Evolutionary conservation across 1,140 invertebrate species (phyloP), one percentile per base, ranked within the genome.

Genomic region (Chrysoperla carnea): DNA sequence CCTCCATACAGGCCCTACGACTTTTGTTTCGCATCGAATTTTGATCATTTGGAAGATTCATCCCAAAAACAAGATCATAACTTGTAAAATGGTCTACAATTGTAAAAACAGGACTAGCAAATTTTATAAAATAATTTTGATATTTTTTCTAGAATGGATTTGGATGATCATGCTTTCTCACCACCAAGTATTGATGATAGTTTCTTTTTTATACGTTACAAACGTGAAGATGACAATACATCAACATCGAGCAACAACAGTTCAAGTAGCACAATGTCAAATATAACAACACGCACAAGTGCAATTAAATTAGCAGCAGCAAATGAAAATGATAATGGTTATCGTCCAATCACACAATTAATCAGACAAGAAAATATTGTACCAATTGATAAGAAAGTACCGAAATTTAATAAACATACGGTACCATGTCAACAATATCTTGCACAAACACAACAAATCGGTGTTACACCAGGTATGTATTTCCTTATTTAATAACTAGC

Each of bases 151-250:
- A 82, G 79, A 58, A 76, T 75, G 41, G 76, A 80, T 52, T 73
- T 78, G 46, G 69, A 73, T 42, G 70, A 75, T 36, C 71, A 64
- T 43, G 64, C 77, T 11, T 72, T 77, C 48, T 79, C 78, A 23
- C 78, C 78, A 14, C 76, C 78, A 9, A 71, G 72, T 9, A 69
- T 76, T 36, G 77, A 82, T 53, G 77, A 80, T 46, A 74, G 66
- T 36, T 82, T 81, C 52, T 76, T 81, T 54, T 74, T 69, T 45
- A 71, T 78, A 45, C 67, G 70, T 15, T 78, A 78, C 52, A 66
- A 73, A 0, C 65, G 61, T 29, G 36, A 39, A 45, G 37, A 36
- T 8, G 62, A 59, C 5, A 42, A 38, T 14, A 29, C 40, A 37
- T 15, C 36, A 12, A 39, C 33, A 35, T 9, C 28, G 7, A 37